A percentile compares a stretch with the other conserved stretches of the same genome.
Evolutionary conservation across 2,797 vertebrate genomes (phyloP).

Genomic region (Pangasius mekongensis): DNA sequence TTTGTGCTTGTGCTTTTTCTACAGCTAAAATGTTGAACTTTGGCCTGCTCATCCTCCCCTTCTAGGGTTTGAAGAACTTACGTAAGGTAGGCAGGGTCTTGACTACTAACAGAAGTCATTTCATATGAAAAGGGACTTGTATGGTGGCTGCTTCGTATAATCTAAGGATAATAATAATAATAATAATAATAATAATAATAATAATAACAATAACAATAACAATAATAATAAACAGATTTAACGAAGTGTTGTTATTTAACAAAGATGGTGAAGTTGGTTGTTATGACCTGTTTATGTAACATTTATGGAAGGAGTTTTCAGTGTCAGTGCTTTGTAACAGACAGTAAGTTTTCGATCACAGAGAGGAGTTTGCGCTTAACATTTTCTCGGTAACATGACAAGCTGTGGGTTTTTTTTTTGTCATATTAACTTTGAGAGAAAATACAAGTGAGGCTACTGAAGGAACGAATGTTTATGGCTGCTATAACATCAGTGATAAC

Average conservation of each 20-base stretch:
- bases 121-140: background rate
- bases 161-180: background rate
- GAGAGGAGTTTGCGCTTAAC: background rate
- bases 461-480: background rate
- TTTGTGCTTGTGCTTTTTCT: slow-evolving; percentile 56
- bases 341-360: background rate
- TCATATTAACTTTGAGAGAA: background rate
- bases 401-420: background rate
- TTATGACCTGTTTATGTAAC: background rate
- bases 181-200: too few relatives aligned
- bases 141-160: background rate
- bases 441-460: background rate
- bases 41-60: slow-evolving; percentile 6
- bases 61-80: background rate
- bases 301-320: background rate
- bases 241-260: background rate
- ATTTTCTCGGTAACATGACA: background rate
- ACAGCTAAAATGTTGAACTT: slow-evolving; percentile 34
- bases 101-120: background rate
- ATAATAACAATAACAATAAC: too few relatives aligned
- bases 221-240: background rate
- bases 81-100: background rate
- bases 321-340: background rate
- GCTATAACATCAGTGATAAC: background rate
- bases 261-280: background rate